Evolutionary conservation across 2,113 vertebrate species (phyloP).

Genomic region (Saguinus midas): DNA sequence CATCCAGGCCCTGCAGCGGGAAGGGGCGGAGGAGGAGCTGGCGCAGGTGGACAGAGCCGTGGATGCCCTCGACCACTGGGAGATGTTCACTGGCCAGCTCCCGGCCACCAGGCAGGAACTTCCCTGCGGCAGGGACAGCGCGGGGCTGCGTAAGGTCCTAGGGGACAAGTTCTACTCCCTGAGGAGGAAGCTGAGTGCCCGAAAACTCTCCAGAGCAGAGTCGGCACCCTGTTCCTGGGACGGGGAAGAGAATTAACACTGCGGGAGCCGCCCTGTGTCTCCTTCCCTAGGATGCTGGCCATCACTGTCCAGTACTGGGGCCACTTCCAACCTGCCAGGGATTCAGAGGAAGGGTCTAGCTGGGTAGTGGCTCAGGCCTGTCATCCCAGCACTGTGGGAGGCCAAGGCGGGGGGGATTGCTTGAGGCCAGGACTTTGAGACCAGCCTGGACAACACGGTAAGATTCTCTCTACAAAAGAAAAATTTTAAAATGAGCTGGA

Average conservation of each 20-base stretch:
- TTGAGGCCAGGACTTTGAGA: no score
- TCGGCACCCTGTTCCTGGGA: slow-evolving; percentile 66
- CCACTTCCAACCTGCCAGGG: background rate
- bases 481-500: no score
- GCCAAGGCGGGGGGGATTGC: no score
- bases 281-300: background rate
- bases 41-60: slow-evolving; percentile 74
- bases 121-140: slow-evolving; percentile 66
- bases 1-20: slow-evolving; percentile 81
- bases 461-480: no score
- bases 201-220: slow-evolving; percentile 76
- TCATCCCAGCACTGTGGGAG: no score
- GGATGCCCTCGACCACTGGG: slow-evolving; percentile 80
- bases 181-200: slow-evolving; percentile 78
- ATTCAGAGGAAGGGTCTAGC: background rate
- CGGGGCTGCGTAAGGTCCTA: slow-evolving; percentile 75
- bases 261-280: fast-evolving
- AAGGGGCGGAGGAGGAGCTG: slow-evolving; percentile 81
- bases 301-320: background rate
- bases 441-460: no score
- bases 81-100: slow-evolving; percentile 82
- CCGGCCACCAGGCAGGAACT: slow-evolving; percentile 70
- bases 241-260: slow-evolving; percentile 74
- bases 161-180: slow-evolving; percentile 84
- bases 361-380: no score